Evolutionary conservation across 2,113 vertebrate genomes (phyloP).

Genomic region (Xyliphius kryptos): DNA sequence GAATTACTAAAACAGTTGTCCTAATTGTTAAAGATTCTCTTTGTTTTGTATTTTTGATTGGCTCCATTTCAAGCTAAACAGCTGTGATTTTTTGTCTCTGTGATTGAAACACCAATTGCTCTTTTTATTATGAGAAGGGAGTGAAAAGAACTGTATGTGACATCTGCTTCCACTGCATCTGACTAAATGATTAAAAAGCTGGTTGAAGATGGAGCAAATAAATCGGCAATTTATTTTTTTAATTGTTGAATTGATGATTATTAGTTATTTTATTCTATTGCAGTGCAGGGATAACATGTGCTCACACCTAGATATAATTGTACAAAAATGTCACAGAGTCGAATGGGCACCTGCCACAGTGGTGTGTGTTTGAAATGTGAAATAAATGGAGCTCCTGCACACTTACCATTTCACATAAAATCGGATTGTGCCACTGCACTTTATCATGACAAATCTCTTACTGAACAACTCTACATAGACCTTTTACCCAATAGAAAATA

Average conservation of each 20-base stretch:
- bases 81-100: conserved; percentile 22
- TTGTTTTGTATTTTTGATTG: conserved; percentile 28
- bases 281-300: too few relatives aligned
- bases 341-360: too few relatives aligned
- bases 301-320: too few relatives aligned
- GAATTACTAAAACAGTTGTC: conserved; percentile 24
- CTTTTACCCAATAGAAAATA: not conserved
- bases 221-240: conserved; percentile 53
- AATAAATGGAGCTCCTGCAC: conserved; percentile 46
- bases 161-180: conserved; percentile 29
- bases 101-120: conserved; percentile 41
- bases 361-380: conserved; percentile 36
- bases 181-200: conserved; percentile 39
- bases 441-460: not conserved
- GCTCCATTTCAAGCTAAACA: conserved; percentile 26
- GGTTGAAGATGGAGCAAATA: conserved; percentile 49
- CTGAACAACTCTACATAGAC: not conserved
- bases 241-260: conserved; percentile 55
- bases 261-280: too few relatives aligned
- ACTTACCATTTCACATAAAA: conserved; percentile 30
- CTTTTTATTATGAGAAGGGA: conserved; percentile 26
- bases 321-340: too few relatives aligned
- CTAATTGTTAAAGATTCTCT: conserved; percentile 39
- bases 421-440: not conserved
- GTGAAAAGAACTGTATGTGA: conserved; percentile 32